Evolutionary conservation across 2,888 invertebrate species (phyloP).

Genomic region (Achlya flavicornis): DNA sequence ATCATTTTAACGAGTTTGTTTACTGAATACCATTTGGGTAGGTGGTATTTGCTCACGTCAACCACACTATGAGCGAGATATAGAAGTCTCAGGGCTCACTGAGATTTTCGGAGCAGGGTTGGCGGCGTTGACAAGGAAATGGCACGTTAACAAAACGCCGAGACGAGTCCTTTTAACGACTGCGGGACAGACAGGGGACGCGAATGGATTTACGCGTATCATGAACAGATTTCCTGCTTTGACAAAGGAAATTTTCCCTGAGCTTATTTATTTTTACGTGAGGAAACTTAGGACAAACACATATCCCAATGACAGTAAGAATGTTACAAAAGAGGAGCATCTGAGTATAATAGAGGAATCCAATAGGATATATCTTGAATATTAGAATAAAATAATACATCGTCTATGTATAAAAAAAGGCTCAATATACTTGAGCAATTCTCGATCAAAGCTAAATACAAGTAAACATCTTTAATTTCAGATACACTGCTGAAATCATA

Average conservation of each 20-base stretch:
- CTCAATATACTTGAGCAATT: slow-evolving; percentile 27
- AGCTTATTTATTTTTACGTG: slow-evolving; percentile 65
- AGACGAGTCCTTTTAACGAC: slow-evolving; percentile 77
- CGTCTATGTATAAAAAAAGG: slow-evolving; percentile 34
- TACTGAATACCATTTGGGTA: slow-evolving; percentile 46
- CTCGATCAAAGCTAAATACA: slow-evolving; percentile 22
- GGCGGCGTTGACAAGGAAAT: slow-evolving; percentile 76
- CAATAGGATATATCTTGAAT: slow-evolving; percentile 19
- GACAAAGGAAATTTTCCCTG: slow-evolving; percentile 72
- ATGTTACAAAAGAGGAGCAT: slow-evolving; percentile 43
- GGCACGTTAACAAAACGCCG: slow-evolving; percentile 75
- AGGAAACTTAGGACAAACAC: slow-evolving; percentile 45
- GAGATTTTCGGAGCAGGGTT: slow-evolving; percentile 69
- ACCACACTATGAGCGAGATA: slow-evolving; percentile 34
- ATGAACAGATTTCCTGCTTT: slow-evolving; percentile 78
- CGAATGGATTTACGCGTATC: slow-evolving; percentile 79
- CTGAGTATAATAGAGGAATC: slow-evolving; percentile 27
- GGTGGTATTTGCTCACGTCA: slow-evolving; percentile 43
- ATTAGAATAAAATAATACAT: slow-evolving; percentile 28
- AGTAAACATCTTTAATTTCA: slow-evolving; percentile 20
- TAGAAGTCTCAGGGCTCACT: slow-evolving; percentile 63
- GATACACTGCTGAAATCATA: slow-evolving; percentile 31
- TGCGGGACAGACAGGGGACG: slow-evolving; percentile 77
- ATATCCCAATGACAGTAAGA: slow-evolving; percentile 46
- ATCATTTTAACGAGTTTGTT: slow-evolving; percentile 58